Percentiles rank a stretch among this genome's conserved stretches.
Conservation (phyloP, 2,113 vertebrate species). For the Chitala chitala region DNA sequence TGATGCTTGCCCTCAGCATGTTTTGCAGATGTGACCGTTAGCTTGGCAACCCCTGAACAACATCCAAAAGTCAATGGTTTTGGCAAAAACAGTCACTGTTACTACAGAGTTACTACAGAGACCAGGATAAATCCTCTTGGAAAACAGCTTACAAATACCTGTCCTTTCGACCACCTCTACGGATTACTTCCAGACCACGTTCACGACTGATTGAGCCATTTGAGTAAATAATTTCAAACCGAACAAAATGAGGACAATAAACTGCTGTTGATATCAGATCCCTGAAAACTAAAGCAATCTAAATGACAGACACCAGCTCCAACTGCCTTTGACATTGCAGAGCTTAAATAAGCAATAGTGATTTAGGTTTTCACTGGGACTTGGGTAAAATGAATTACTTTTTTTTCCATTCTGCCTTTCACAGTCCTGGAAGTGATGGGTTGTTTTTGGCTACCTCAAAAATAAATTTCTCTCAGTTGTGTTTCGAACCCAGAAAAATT, state of each 20-base stretch:
- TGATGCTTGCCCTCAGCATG: neutral
- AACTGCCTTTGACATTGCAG: conserved; percentile 29
- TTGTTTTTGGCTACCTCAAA: conserved; percentile 77
- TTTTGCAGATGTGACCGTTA: neutral
- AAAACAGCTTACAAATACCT: neutral
- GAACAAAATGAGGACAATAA: neutral
- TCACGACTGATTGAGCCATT: neutral
- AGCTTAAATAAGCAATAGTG: conserved; percentile 69
- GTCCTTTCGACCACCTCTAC: neutral
- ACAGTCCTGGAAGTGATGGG: conserved; percentile 81
- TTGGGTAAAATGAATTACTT: conserved; percentile 52
- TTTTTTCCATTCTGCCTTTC: conserved; percentile 68
- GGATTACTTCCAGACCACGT: neutral
- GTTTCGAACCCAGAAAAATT: conserved; percentile 71
- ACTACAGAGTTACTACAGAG: too few species aligned
- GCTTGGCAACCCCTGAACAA: neutral
- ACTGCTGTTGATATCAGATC: neutral
- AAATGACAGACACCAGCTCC: neutral
- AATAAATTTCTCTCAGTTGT: conserved; percentile 74
- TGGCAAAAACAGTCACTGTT: neutral
- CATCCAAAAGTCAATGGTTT: neutral
- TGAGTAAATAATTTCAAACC: neutral
- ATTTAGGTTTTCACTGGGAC: conserved; percentile 69
- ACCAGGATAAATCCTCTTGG: neutral
- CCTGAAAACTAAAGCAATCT: neutral